Conservation (phyloP, 2,113 vertebrate genomes). For the Aythya baeri region DNA sequence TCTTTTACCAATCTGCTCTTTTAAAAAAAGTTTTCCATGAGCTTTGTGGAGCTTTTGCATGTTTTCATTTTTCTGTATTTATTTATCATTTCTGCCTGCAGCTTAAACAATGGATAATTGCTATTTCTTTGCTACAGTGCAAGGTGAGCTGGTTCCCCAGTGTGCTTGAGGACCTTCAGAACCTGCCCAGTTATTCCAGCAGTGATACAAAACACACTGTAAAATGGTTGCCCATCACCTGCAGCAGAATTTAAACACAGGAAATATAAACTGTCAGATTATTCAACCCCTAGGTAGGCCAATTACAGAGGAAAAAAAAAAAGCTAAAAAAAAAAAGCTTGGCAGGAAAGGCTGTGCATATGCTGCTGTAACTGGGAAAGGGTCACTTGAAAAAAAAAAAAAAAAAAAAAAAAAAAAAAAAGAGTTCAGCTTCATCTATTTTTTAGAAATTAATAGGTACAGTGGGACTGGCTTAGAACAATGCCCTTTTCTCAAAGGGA, state of each 20-base stretch:
- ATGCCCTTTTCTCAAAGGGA: background rate
- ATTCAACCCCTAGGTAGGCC: background rate
- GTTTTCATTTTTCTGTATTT: background rate
- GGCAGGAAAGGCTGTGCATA: background rate
- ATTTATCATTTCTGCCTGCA: slow-evolving; percentile 30
- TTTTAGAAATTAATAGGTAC: slow-evolving; percentile 6
- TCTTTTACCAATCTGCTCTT: background rate
- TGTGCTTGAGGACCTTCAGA: background rate
- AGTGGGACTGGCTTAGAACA: background rate
- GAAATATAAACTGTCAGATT: background rate
- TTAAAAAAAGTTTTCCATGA: background rate
- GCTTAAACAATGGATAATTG: background rate
- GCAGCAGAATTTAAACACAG: background rate
- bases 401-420: background rate
- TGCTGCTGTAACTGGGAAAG: background rate
- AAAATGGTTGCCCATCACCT: background rate
- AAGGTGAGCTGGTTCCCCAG: slow-evolving; percentile 14
- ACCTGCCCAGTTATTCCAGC: background rate
- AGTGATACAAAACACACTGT: background rate
- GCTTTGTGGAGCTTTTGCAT: background rate
- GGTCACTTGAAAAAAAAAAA: background rate
- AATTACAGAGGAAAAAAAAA: background rate
- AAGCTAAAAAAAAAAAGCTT: background rate
- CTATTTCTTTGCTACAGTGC: background rate
- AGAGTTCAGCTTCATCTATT: background rate